Base-by-base conservation (phyloP, 2,113 vertebrate species). In the Isichthys henryi region DNA sequence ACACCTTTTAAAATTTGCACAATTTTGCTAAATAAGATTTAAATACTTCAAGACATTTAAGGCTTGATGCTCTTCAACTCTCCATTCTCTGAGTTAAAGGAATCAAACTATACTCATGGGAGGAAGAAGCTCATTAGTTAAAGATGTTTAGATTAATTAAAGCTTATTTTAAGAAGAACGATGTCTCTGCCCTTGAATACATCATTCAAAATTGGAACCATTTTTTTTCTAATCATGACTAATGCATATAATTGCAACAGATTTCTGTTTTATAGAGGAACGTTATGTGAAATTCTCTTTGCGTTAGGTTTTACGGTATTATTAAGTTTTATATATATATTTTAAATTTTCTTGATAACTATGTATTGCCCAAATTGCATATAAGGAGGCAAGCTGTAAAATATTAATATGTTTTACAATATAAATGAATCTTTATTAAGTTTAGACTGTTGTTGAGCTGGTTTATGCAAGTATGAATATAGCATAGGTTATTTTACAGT, bases 161-260 rank as follows among this genome's bases (percentile, higher is more conserved):
- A 86, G 83, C 45, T 86, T 48, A 86, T 86, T 86, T 86, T 86
- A 50, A 86, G 83, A 7, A 86, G 83, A 80, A 19, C 35, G 83
- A 86, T 50, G 83, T 86, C 83, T 86, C 21, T 85, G 83, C 46
- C n/a, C n/a, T 49, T 86, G 23, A 86, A 48, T 49, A 31, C 83
- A 49, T 86, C 10, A 80, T 43, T 80, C 13, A 43, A 80, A 80
- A 43, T 35, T 80, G 74, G 74, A 43, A 80, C 31, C 74, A 80
- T 43, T 80, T 80, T 84, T 50, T 84, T 21, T 13, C 82, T 48
- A 48, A 43, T 84, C 31, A 53, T 53, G 50, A 87, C 49, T 53
- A 56, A 87, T 53, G 85, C 82, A 48, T 80, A 53, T 87, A 53
- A 48, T 53, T 87, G 50, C 23, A n/a, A 17, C 21, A 46, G 82